Base-by-base conservation (phyloP, 2,113 vertebrate species). In the Pachypanchax playfairii region DNA sequence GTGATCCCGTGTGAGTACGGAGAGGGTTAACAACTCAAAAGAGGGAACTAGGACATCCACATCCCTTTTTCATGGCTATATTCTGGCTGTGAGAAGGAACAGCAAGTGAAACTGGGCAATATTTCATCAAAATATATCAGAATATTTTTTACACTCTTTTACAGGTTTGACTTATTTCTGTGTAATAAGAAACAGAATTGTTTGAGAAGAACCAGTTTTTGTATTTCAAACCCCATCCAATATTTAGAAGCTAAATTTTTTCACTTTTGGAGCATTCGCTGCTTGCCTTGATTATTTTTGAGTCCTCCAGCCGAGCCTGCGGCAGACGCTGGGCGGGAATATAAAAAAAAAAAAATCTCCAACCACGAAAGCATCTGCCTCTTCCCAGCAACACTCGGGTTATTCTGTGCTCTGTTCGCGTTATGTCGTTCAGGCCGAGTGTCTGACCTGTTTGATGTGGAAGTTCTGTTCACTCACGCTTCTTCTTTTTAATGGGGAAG, bases 1-100 rank as follows among this genome's bases (percentile, higher is more conserved):
- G 61, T 24, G 18, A 36, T n/a, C 48, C 41, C 70, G 39, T 48
- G n/a, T 3, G 64, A 38, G 65, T 48, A 41, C 47, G 35, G 72
- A 86, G 61, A 74, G 82, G 63, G 88, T 90, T 92, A 88, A 89
- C 46, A 47, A 38, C 71, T 71, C 42, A 71, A 79, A 77, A 75
- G n/a, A 12, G 71, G 85, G 88, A 91, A 92, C 73, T 86, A 83
- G 86, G 87, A 71, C 78, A 73, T 73, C 73, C 76, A 85, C 83
- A 85, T 90, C 80, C 77, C 62, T 71, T 86, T 90, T 89, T 84
- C 65, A 70, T 41, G 68, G 58, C 56, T 79, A 52, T 66, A 49
- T 74, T 78, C 65, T 58, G 54, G 42, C 62, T 72, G 31, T 24
- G 55, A 57, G 59, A 5, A 64, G 43, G 64, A 64, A 67, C 39